A percentile compares a stretch with the other conserved stretches of the same genome.
Conservation (phyloP, 2,797 vertebrate genomes). For the Ctenopoma kingsleyae region DNA sequence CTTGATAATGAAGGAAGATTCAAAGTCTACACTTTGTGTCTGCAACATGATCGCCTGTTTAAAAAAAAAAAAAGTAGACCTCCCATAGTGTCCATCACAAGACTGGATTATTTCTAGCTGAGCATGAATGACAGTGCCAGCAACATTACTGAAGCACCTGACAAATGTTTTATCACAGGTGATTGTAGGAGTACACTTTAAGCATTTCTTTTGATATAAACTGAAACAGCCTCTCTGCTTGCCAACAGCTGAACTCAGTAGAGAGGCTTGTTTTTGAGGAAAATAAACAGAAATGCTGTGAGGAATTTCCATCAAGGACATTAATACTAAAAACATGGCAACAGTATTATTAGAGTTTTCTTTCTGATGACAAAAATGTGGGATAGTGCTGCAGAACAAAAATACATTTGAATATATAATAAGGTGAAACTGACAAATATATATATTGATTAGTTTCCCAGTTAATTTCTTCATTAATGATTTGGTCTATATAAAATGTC, state of each 20-base stretch:
- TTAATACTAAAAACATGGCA: background rate
- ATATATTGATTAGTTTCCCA: too few species aligned
- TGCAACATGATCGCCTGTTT: slow-evolving; percentile 42
- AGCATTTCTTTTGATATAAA: slow-evolving; percentile 55
- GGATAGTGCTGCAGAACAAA: too few species aligned
- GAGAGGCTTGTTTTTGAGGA: slow-evolving; percentile 14
- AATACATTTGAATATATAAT: too few species aligned
- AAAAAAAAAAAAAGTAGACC: slow-evolving; percentile 3
- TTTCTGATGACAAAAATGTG: background rate
- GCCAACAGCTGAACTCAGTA: slow-evolving; percentile 43
- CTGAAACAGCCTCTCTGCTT: slow-evolving; percentile 45
- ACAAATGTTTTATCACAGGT: slow-evolving; percentile 60
- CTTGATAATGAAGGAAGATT: slow-evolving; percentile 43
- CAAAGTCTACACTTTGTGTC: slow-evolving; percentile 18
- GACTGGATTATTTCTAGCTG: slow-evolving; percentile 42
- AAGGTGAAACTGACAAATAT: too few species aligned
- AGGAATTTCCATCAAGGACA: slow-evolving; percentile 23
- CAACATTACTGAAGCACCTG: slow-evolving; percentile 38
- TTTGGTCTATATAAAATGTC: too few species aligned
- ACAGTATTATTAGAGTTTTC: slow-evolving; percentile 2
- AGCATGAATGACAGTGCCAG: slow-evolving; percentile 26
- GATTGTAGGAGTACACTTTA: slow-evolving; percentile 50
- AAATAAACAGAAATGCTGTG: slow-evolving; percentile 32
- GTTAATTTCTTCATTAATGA: too few species aligned
- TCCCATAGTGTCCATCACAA: slow-evolving; percentile 43